Conservation (phyloP, 2,888 invertebrate genomes). For the Meliscaeva auricollis region DNA sequence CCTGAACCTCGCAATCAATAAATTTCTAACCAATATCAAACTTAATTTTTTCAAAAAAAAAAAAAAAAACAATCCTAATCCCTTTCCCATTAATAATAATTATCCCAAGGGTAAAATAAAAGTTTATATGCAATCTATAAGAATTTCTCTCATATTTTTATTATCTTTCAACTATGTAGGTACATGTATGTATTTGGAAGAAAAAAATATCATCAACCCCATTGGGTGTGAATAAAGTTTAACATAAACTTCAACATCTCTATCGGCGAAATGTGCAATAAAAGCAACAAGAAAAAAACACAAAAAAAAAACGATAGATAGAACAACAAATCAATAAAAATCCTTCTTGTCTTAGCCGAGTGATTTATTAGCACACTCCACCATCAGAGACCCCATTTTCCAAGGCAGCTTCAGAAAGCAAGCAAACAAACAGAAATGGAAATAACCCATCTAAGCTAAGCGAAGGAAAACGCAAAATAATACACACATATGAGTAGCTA, state of each 20-base stretch:
- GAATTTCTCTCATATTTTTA: slow-evolving; percentile 4
- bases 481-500: slow-evolving; percentile 34
- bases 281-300: slow-evolving; percentile 46
- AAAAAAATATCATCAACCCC: not conserved
- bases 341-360: slow-evolving; percentile 54
- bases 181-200: no score
- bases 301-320: slow-evolving; percentile 32
- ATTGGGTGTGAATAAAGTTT: slow-evolving; percentile 11
- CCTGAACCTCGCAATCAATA: no score
- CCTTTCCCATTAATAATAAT: not conserved
- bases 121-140: not conserved
- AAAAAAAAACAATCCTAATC: not conserved
- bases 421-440: slow-evolving; percentile 47
- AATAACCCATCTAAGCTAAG: slow-evolving; percentile 47
- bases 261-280: slow-evolving; percentile 31
- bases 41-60: not conserved
- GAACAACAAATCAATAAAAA: slow-evolving; percentile 63
- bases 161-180: not conserved
- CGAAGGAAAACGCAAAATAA: slow-evolving; percentile 54
- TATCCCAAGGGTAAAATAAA: not conserved
- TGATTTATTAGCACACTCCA: slow-evolving; percentile 61
- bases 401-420: slow-evolving; percentile 38
- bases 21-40: no score
- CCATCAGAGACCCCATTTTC: slow-evolving; percentile 54
- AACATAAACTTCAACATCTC: slow-evolving; percentile 31